Evolutionary conservation across 2,797 vertebrate genomes (phyloP).

Genomic region (Kryptopterus vitreolus): DNA sequence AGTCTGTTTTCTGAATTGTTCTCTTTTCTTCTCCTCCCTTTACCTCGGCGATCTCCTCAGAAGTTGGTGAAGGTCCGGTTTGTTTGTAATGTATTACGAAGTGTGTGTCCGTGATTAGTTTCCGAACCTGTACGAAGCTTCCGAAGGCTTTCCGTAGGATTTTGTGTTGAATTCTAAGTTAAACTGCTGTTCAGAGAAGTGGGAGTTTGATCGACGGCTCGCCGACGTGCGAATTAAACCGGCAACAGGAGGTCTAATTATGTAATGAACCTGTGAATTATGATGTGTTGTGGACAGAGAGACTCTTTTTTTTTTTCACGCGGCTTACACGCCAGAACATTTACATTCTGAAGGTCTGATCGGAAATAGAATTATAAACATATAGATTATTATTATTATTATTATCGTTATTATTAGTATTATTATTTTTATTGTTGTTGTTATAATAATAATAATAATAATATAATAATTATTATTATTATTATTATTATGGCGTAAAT

Average conservation of each 20-base stretch:
- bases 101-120: not conserved
- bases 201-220: conserved; percentile 59
- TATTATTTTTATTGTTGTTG: no score
- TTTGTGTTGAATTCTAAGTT: not conserved
- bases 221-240: conserved; percentile 49
- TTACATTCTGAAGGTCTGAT: not conserved
- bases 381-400: no score
- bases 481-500: conserved; percentile 20
- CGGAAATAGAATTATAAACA: no score
- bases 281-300: conserved; percentile 41
- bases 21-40: no score
- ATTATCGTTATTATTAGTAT: no score
- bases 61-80: not conserved
- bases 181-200: conserved; percentile 41
- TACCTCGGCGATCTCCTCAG: not conserved
- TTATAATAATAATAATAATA: no score
- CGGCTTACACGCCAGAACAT: not conserved
- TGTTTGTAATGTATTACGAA: not conserved
- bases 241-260: conserved; percentile 56
- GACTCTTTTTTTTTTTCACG: conserved; percentile 14
- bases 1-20: not conserved
- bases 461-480: no score
- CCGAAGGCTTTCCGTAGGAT: not conserved
- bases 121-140: not conserved
- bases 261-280: conserved; percentile 51